Base-by-base conservation (phyloP, 2,888 invertebrate species). In the Nasonovia ribisnigri region DNA sequence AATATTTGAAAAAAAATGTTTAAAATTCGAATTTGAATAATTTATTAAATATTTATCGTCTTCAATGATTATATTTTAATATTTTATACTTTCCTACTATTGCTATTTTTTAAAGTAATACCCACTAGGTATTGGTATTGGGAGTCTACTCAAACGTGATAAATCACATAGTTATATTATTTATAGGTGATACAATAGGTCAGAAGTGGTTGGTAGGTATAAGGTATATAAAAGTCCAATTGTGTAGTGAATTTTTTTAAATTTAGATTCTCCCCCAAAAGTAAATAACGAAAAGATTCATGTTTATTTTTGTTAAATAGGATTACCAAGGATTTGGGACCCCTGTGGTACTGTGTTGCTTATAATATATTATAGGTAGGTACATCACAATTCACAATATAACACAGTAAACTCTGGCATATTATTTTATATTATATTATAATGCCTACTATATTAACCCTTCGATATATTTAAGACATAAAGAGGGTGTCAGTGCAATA, bases 271-370 rank as follows among this genome's bases (percentile, higher is more conserved):
- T 67, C 51, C 67, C n/a, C 42, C 5, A 67, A 87, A 67, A 67
- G 2, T 29, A 43, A 88, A 20, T 43, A 77, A 51, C 29, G 42
- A 88, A 92, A 88, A 51, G 67, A 88, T 77, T 54, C 88, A 13
- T 67, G 88, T 88, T 88, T 87, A 67, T 67, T 60, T 92, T 92
- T 42, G 88, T 42, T 67, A 43, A 88, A 88, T 88, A 88, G 88
- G 88, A 92, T 92, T 92, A 92, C 77, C 11, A 2, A 77, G 92
- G 88, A 67, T 92, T 92, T 51, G 24, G 51, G 46, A 67, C 42
- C 42, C 92, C 51, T 48, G 67, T 36, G 46, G 86, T 5, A 6
- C 13, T 48, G 36, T 24, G 51, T 42, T 48, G 51, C 13, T 42
- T 77, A 36, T 86, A 46, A 26, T 48, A 60, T 54, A 77, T 51